Evolutionary conservation across 2,888 invertebrate genomes (phyloP).

Genomic region (Leptopilina syphax): DNA sequence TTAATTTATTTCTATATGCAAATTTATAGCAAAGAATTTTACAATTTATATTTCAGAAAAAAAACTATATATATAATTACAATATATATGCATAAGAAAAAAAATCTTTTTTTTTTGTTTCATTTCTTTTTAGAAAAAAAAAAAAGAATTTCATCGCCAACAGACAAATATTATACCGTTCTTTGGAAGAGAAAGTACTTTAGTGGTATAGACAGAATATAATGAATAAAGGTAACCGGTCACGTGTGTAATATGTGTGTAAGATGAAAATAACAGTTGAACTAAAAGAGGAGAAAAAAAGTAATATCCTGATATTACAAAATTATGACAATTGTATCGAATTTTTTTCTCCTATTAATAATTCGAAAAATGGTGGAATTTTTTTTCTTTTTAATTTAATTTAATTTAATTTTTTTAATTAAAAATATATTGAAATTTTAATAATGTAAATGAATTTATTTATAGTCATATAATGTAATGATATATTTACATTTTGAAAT

Average conservation of each 20-base stretch:
- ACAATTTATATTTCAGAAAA: too few species aligned
- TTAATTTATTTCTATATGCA: conserved; percentile 19
- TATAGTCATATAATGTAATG: too few species aligned
- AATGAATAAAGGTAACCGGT: conserved; percentile 52
- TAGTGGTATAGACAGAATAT: conserved; percentile 45
- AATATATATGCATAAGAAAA: not conserved
- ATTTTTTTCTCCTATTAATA: not conserved
- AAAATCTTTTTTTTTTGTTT: conserved; percentile 40
- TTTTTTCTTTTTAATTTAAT: too few species aligned
- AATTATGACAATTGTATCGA: not conserved
- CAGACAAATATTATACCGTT: conserved; percentile 54
- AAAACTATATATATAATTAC: too few species aligned
- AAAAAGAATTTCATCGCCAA: conserved; percentile 57
- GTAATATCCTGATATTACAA: conserved; percentile 11
- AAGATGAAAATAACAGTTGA: conserved; percentile 47
- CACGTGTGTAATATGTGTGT: conserved; percentile 52
- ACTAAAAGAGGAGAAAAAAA: conserved; percentile 47
- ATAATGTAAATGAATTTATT: too few species aligned
- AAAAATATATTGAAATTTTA: too few species aligned
- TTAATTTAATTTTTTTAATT: too few species aligned
- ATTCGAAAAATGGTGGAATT: not conserved
- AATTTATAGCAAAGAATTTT: too few species aligned
- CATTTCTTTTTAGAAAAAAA: conserved; percentile 49
- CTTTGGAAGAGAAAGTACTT: conserved; percentile 60
- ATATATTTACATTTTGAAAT: too few species aligned